Evolutionary conservation across 2,797 vertebrate species (phyloP).

Genomic region (Eurystomus glaucurus): DNA sequence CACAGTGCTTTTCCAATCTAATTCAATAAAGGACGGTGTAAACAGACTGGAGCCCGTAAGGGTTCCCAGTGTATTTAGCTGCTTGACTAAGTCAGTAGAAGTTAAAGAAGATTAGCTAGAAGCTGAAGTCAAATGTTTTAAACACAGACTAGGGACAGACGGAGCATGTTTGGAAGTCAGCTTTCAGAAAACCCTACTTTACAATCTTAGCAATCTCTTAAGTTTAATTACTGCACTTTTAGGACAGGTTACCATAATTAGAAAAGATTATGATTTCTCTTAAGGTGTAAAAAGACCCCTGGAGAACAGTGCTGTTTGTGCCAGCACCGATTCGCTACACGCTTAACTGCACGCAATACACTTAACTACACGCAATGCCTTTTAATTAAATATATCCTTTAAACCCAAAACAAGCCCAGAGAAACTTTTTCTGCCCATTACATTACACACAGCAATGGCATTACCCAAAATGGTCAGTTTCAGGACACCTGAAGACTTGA

Average conservation of each 20-base stretch:
- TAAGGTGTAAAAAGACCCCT: neutral
- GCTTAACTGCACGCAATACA: neutral
- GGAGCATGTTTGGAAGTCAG: neutral
- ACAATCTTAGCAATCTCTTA: neutral
- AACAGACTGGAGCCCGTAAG: neutral
- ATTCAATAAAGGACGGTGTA: neutral
- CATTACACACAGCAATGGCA: rapidly evolving
- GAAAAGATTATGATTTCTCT: neutral
- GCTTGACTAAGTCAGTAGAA: neutral
- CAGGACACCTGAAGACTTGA: neutral
- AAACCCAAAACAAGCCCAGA: neutral
- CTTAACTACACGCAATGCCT: neutral
- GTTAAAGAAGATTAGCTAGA: neutral
- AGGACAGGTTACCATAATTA: neutral
- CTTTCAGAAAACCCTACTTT: neutral
- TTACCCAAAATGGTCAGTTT: neutral
- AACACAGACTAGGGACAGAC: neutral
- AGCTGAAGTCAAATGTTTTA: neutral
- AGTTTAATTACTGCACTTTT: neutral
- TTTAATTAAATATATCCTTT: neutral
- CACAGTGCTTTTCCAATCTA: neutral
- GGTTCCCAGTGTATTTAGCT: neutral
- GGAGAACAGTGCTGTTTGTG: neutral
- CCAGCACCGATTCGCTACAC: neutral
- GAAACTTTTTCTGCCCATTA: neutral